These are phyloP conservation scores for Halichoerus grypus DNA, from an alignment of 2,113 vertebrate genomes.

Conservation along the genomic window DNA sequence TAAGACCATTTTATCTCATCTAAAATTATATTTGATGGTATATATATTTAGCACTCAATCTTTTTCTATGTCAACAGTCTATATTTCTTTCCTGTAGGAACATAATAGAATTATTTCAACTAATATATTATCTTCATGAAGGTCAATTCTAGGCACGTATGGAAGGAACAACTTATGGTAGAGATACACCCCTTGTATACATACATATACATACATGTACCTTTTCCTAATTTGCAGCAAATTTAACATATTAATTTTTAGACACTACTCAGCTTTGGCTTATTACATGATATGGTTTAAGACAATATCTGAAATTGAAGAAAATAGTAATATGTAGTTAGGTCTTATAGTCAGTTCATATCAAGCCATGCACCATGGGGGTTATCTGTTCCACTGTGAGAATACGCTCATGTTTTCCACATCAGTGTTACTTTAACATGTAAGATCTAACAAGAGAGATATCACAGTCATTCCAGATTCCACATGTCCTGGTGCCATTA, in stretches of 20 bases:
- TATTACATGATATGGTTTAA: not conserved
- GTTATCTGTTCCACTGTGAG: not conserved
- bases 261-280: not conserved
- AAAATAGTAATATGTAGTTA: not conserved
- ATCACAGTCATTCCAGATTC: not conserved
- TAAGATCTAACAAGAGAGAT: not conserved
- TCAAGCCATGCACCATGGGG: not conserved
- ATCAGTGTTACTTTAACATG: not conserved
- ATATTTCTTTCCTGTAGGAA: not conserved
- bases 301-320: not conserved
- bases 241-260: not conserved
- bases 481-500: not conserved
- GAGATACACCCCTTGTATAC: not conserved
- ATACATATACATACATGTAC: too few species aligned
- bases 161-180: not conserved
- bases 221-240: not conserved
- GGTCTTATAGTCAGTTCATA: not conserved
- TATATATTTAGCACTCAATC: not conserved
- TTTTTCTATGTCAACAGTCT: not conserved
- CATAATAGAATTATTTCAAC: constrained; percentile 40
- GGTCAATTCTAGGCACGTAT: not conserved
- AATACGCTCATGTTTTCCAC: not conserved
- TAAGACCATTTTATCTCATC: not conserved
- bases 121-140: constrained; percentile 19
- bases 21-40: constrained; percentile 20